Evolutionary conservation across 92 coral and sea anemone genomes (phyloP), one percentile per base, ranked within the genome.

Genomic region (Paramuricea clavata): DNA sequence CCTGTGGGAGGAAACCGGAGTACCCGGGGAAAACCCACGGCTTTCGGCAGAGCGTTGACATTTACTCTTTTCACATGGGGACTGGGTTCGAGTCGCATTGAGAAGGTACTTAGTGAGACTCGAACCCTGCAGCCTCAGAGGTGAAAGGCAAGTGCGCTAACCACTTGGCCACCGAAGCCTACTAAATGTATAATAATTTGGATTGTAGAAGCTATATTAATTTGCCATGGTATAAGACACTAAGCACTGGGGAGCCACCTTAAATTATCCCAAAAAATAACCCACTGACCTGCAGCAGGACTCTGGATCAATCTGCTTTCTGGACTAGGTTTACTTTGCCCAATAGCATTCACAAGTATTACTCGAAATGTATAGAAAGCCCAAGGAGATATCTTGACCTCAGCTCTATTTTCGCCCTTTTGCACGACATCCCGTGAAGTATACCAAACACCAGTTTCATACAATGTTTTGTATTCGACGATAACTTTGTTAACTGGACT

Each of bases 371-470:
- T 89, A 47, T 96, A 94, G 47, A 82, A 92, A 30, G 94, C 95
- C 97, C 98, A 93, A n/a, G 99, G 98, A 15, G 98, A 94, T 78
- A 96, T 60, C 11, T 75, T 56, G 41, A 96, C 81, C 32, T 91
- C 97, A 8, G 80, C 82, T 50, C 82, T 73, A 9, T 93, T 89
- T 25, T 82, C 77, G 28, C 71, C 81, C 2, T 94, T 88, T 2
- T 87, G 85, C 26, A 73, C 28, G 31, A 91, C 87, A 16, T 82
- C 61, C 56, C 65, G 82, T 13, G 76, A 89, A 31, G 79, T 19
- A 6, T 84, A 82, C 99, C 99, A 96, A 9, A 71, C 43, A 17
- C 70, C 22, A 2, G 98, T 92, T 25, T 86, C 78, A 39, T 89
- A 93, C 8, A 87, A 62, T 0, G 95, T 89, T 13, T 76, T 87